Evolutionary conservation across 2,888 invertebrate genomes (phyloP).

Genomic region (Zootermopsis nevadensis): DNA sequence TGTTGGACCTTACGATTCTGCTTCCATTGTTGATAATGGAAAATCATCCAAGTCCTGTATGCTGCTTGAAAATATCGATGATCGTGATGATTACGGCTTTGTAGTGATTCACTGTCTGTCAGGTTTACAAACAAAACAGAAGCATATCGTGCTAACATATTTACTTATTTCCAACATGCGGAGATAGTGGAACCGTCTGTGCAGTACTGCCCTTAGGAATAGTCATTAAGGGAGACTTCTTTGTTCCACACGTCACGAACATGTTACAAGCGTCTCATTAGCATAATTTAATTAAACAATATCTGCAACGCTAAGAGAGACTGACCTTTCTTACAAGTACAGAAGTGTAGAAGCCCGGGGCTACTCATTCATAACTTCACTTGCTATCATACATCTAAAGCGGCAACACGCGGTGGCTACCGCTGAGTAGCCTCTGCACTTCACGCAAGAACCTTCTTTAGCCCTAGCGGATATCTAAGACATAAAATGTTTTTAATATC

Average conservation of each 20-base stretch:
- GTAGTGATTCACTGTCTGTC: no score
- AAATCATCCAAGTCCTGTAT: no score
- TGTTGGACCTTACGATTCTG: no score
- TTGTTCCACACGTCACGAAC: slow-evolving; percentile 12
- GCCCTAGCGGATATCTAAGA: not conserved
- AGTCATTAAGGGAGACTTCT: not conserved
- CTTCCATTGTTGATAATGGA: no score
- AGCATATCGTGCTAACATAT: not conserved
- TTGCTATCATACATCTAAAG: not conserved
- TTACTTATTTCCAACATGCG: not conserved
- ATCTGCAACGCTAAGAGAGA: not conserved
- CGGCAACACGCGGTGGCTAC: not conserved
- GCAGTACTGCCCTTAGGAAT: not conserved
- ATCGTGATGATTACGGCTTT: no score
- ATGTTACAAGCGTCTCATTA: slow-evolving; percentile 28
- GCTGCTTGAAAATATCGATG: no score
- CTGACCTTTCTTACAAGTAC: not conserved
- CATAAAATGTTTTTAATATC: not conserved
- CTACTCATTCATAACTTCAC: not conserved
- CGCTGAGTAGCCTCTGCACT: slow-evolving; percentile 7
- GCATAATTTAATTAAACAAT: slow-evolving; percentile 38
- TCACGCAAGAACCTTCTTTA: no score
- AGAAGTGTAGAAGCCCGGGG: not conserved
- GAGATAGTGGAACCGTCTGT: not conserved
- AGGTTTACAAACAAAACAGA: not conserved